phyloP scores from a whole-genome alignment of 2,113 vertebrate species.

The Mustela nigripes region DNA sequence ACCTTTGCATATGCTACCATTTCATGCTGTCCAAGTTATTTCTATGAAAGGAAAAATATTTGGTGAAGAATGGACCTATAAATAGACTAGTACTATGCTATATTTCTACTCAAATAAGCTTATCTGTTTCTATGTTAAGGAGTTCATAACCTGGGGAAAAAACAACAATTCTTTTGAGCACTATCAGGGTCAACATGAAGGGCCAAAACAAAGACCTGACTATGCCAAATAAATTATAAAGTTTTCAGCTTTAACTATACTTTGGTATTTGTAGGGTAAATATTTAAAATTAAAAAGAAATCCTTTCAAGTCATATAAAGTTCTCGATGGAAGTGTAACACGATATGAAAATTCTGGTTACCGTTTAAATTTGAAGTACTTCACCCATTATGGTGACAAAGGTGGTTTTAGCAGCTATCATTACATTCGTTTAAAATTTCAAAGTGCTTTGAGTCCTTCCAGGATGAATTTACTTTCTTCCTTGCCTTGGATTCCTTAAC shows the following conservation, averaged over 20 bases:
- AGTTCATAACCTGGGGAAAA: neutral
- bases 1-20: neutral
- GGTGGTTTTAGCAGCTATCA: conserved; percentile 56
- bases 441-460: conserved; percentile 60
- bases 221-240: conserved; percentile 24
- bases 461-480: conserved; percentile 52
- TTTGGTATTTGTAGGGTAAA: conserved; percentile 6
- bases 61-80: neutral
- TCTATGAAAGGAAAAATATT: neutral
- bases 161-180: neutral
- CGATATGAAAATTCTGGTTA: conserved; percentile 74
- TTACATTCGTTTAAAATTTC: conserved; percentile 64
- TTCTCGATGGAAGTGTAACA: neutral
- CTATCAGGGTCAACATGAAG: neutral
- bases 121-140: neutral
- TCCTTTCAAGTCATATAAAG: neutral
- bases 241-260: conserved; percentile 2
- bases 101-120: conserved; percentile 44
- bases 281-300: conserved; percentile 51
- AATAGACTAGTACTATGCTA: neutral
- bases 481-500: conserved; percentile 75
- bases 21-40: neutral
- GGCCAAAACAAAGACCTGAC: conserved; percentile 10
- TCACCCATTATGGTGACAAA: conserved; percentile 65
- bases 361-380: conserved; percentile 77